Evolutionary conservation across 2,797 vertebrate species (phyloP), one percentile per base, ranked within the genome.

Genomic region (Micropoecilia bifurca): DNA sequence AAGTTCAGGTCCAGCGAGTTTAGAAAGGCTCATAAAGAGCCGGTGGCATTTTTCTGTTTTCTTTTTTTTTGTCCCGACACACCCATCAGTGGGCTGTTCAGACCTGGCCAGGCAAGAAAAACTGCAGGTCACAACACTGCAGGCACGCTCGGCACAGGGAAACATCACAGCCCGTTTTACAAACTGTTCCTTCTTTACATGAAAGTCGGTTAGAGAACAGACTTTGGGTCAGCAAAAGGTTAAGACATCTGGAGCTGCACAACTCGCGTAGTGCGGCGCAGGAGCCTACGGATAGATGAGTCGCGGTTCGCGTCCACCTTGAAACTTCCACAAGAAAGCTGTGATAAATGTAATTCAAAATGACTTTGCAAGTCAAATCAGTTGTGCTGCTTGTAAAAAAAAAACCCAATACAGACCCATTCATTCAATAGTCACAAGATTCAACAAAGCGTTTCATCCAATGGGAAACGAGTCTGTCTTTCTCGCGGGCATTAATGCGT

Each of bases 71-170:
- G 22, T n/a, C 71, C 30, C 0, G 85, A 87, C 92, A 93, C 94
- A 74, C 91, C 91, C 91, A 81, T 76, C 77, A 36, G 50, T 84
- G 89, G 87, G 85, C 83, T 59, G 89, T 86, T 88, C 74, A 79
- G 88, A 93, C 88, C 92, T 91, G 94, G 93, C 85, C 92, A 91
- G 92, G 92, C 92, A 93, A 91, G 93, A 93, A 92, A 92, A 88
- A 92, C 90, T 80, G 84, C 89, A 89, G 89, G 89, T 89, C 88
- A 91, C 74, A 85, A 79, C 86, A 78, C 86, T 73, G 80, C 88
- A 89, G 89, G 84, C 73, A 81, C 71, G 68, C 61, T 76, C 36
- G 77, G 78, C 53, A 81, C 12, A 83, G 13, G 68, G 50, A 41
- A 71, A 79, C 66, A 83, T 75, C 30, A 59, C 30, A 39, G 22